Evolutionary conservation across 2,888 invertebrate species (phyloP), one percentile per base, ranked within the genome.

Genomic region (Poecilus cupreus): DNA sequence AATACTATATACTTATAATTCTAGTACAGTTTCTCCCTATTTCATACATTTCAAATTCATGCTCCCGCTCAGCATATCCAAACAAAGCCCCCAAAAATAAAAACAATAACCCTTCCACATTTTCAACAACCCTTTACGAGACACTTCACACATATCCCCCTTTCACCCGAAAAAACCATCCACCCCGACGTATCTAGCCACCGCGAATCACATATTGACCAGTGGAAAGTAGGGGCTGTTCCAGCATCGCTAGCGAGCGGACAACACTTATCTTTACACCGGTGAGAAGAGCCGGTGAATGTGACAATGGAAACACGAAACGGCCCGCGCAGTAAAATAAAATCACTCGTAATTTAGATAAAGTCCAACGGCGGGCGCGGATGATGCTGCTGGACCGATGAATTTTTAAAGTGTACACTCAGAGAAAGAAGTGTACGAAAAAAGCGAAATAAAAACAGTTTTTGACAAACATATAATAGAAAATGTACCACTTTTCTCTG

Each of bases 291-390:
- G 16, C 51, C 5, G 18, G 18, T 18, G 18, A 16, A 51, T 51
- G 51, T 51, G 51, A 51, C 51, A 51, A 51, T 51, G 18, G 51
- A 43, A 43, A 43, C 51, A 51, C 18, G 18, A 18, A 51, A 51
- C 18, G 51, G 51, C 13, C 13, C 11, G 51, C 11, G 37, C 64
- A 68, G 37, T 68, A 37, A 68, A 68, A 68, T 24, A 60, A 60
- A 60, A 60, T 60, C 60, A 24, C 60, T n/a, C 16, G 76, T 77
- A 32, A 77, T 77, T 77, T 77, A 77, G 76, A 77, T 77, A 77
- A 77, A 77, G 57, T 72, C 39, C n/a, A 72, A 43, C 22, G 18
- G 43, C 24, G 8, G 46, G 24, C 10, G n/a, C 10, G 64, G 43
- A 43, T 43, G 43, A 13, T 16, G 32, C 64, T n/a, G 20, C 24